Base-by-base conservation (phyloP, 1,140 invertebrate species). In the Oedothorax gibbosus region DNA sequence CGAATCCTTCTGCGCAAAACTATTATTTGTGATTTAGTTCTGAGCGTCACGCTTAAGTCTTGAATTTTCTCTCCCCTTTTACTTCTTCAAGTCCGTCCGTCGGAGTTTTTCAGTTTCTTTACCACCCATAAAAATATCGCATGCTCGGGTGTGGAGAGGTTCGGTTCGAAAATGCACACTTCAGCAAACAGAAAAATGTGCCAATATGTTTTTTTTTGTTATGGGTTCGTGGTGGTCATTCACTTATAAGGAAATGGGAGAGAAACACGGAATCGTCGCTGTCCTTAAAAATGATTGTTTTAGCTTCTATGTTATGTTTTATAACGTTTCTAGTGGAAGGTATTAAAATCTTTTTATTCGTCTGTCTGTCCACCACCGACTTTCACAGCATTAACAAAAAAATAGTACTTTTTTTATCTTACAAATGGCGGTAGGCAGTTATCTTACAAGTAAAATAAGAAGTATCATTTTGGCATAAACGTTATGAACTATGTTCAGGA, bases 1-100 rank as follows among this genome's bases (percentile, higher is more conserved):
- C 81, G 72, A 11, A 57, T 66, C 71, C 49, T 56, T 66, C 81
- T 49, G n/a, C 81, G 50, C 14, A 50, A 66, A 73, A 53, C 71
- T 84, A 75, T 84, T 84, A 84, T 84, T 84, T 65, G 69, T 84
- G 81, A 84, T 84, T 84, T 84, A 84, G 64, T 84, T 66, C 68
- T 84, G 20, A 7, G 18, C 72, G 81, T 84, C 72, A 84, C 81
- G 81, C 56, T 75, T 15, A 75, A 84, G 54, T 56, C 4, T 71
- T 60, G 4, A 14, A n/a, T 60, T n/a, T n/a, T 60, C n/a, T 57
- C 56, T 60, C 53, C 35, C 35, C 35, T 35, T 35, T 35, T 35
- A 35, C 35, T 35, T 35, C 35, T 35, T n/a, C n/a, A n/a, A n/a
- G 35, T 35, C 35, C 35, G 35, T 35, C 35, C 35, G 81, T 75